Evolutionary conservation across 2,888 invertebrate genomes (phyloP), one percentile per base, ranked within the genome.

Genomic region (Lacanobia oleracea): DNA sequence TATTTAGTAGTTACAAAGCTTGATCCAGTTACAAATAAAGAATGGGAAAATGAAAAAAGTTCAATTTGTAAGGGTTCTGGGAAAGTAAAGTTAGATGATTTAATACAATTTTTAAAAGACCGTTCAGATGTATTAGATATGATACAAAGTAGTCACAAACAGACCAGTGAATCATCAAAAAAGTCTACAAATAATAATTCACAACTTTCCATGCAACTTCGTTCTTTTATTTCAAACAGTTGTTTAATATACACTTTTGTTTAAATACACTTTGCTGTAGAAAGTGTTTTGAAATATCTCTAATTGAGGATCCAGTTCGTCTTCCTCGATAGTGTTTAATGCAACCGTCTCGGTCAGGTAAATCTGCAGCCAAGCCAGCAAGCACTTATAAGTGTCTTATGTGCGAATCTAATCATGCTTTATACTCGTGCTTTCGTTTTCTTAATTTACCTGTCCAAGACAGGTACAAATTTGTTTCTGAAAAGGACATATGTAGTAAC

Each of bases 41-140:
- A 67, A n/a, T 67, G 67, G 60, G 67, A 67, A 43, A 56, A 45
- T 48, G n/a, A n/a, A 23, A 66, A 66, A 10, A 21, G 21, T 37
- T n/a, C 5, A 8, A 9, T 54, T 65, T 21, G 54, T 21, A 64
- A 54, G 10, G 53, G 51, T 23, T 21, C 64, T 21, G 64, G 1
- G 37, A 27, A 54, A 12, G 43, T 70, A 9, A 72, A 33, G 21
- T 14, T 67, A 16, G 23, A 72, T 45, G 57, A 72, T 14, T 67
- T 67, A 9, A 18, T 65, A 54, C 65, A 65, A 54, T 65, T 65
- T 45, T 65, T 65, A 56, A 65, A 40, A 40, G 64, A 64, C 16
- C 64, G 40, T 16, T 64, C 64, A 16, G 60, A 61, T 16, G 45
- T 61, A 18, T 10, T 48, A 18, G 61, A 48, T 18, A 61, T 61